phyloP scores from a whole-genome alignment of 2,113 vertebrate genomes.

The Python bivittatus region DNA sequence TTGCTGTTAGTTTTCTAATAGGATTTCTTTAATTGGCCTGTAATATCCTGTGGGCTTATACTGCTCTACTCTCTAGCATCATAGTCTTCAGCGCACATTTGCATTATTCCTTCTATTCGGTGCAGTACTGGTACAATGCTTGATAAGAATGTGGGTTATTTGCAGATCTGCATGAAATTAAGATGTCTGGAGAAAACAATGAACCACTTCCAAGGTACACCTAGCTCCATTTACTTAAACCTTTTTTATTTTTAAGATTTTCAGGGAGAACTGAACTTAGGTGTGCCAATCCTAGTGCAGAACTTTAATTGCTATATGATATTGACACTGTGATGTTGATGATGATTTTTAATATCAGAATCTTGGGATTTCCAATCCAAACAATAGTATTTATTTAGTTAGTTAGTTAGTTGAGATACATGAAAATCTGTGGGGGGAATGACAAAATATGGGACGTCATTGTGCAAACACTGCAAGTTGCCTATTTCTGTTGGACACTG shows the following conservation, averaged over 20 bases:
- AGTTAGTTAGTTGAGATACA: not conserved
- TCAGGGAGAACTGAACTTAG: not conserved
- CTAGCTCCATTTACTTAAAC: not conserved
- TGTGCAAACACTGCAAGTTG: not conserved
- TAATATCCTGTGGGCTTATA: not conserved
- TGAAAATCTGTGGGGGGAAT: not conserved
- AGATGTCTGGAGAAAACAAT: not conserved
- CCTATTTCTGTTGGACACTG: not conserved
- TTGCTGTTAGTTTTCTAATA: slow-evolving; percentile 4
- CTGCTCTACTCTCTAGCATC: not conserved
- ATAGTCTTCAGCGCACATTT: no score
- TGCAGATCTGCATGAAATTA: not conserved
- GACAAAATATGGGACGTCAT: not conserved
- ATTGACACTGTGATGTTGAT: not conserved
- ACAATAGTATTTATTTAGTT: not conserved
- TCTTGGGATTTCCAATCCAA: not conserved
- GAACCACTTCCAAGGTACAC: not conserved
- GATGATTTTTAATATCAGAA: not conserved
- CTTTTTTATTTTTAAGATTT: not conserved
- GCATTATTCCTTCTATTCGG: not conserved
- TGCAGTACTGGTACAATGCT: not conserved
- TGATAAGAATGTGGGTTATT: not conserved
- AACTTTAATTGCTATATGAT: not conserved
- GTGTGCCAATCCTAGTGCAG: not conserved
- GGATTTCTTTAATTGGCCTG: not conserved